Evolutionary conservation across 2,113 vertebrate genomes (phyloP), one percentile per base, ranked within the genome.

Genomic region (Spea bombifrons): DNA sequence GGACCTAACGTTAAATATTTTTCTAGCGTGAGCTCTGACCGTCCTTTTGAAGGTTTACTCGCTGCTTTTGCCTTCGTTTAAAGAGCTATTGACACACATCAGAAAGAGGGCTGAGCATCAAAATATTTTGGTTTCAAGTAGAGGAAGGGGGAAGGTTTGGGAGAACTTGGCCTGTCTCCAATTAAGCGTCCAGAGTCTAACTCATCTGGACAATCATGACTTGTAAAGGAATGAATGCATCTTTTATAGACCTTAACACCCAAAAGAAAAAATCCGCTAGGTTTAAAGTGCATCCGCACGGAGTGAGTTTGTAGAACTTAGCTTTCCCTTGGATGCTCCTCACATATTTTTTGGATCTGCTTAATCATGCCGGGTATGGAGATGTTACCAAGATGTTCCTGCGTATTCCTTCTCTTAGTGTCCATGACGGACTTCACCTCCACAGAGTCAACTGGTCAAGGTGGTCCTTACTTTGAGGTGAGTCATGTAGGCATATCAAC

Each of bases 221-320:
- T 87, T 88, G 78, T 88, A 78, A 85, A 75, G 75, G 57, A 78
- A 79, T 89, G 83, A 87, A 84, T 88, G 84, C 83, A 66, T 85
- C 84, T 85, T 88, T 89, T 86, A 87, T 75, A 83, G 81, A 75
- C 67, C 15, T 75, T 78, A 70, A 73, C 71, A 69, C 43, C 61
- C 5, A 67, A 79, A 79, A 82, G 71, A 68, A n/a, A 61, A 55
- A 76, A 57, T 66, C 53, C 75, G 47, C 75, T 7, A 75, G 64
- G 75, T 84, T 84, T 77, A 83, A 84, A 83, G 83, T 77, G 75
- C 76, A 63, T 72, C 59, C 52, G 65, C 13, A 55, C 71, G 17
- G 59, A 68, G 48, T 13, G 52, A 79, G 44, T 45, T 66, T 17
- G 49, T 30, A 55, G 72, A 67, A 46, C 78, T 46, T 50, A 77